Base-by-base conservation (phyloP, 2,113 vertebrate genomes). In the Poicephalus meyeri region DNA sequence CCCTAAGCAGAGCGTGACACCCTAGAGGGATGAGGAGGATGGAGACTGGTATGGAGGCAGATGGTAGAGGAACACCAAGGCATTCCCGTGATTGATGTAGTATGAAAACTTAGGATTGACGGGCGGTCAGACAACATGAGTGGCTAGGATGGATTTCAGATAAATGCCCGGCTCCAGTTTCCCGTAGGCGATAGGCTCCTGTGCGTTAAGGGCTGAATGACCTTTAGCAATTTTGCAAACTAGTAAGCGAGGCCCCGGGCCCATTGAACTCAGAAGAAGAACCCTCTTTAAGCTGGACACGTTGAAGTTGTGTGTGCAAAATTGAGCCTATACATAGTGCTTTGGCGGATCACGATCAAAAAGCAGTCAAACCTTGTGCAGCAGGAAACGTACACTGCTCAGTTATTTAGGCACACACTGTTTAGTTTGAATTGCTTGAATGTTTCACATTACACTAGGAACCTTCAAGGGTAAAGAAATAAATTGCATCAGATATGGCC, bases 81-180 rank as follows among this genome's bases (percentile, higher is more conserved):
- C 52, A 18, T 72, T 82, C 58, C 79, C 24, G 4, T 88, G 91
- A 80, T 46, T 64, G 72, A 60, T 93, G 68, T 60, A 25, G 42
- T 70, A 16, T 91, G 86, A 94, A 81, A 78, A 78, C 60, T 72
- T 86, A 65, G 80, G 80, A 69, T 8, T 60, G 87, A 46, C 7
- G 26, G 58, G 68, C 8, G 0, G 73, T n/a, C 86, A 64, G 80
- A 74, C 65, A 55, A 83, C 56, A 69, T 41, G 76, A 55, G 69
- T 77, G 85, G 39, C 63, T 46, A 4, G 39, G 79, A 61, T 92
- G 61, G 92, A 55, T 96, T 93, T 94, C 95, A 91, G 64, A 68
- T 77, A 55, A 91, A 80, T 0, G 10, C 53, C 56, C 3, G 0
- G 85, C 94, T 91, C 95, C 88, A 55, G 77, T 92, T 95, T 90